Evolutionary conservation across 2,888 invertebrate genomes (phyloP), one percentile per base, ranked within the genome.

Genomic region (Hoplodrina ambigua): DNA sequence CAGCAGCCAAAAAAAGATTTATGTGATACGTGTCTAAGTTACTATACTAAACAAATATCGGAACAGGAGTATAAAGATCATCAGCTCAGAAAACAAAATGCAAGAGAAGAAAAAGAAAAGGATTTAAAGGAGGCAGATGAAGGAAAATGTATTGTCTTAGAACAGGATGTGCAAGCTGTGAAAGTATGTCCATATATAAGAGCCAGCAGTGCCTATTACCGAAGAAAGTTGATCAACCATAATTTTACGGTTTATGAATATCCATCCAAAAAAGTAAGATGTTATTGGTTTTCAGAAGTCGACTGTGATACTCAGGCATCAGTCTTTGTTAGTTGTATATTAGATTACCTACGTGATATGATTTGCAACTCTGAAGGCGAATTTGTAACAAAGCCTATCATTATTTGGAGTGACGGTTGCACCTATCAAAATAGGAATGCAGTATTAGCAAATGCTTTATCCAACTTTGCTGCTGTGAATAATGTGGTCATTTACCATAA

Each of bases 381-480:
- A 44, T 44, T 44, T 44, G 8, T 44, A 44, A 44, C 15, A 44
- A 44, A 44, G 41, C 41, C 41, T 41, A 41, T 41, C 41, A 41
- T 41, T 41, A 41, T 41, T 41, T 41, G 41, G 41, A 46, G 46
- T 46, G 46, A 46, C 46, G 46, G 46, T 46, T 46, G 46, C 19
- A 62, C 62, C 17, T 69, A 69, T n/a, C 63, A 64, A 20, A 63
- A 64, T 11, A 53, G 69, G 19, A 69, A 69, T 25, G 41, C 41
- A 33, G 58, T 33, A 25, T 54, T 58, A 41, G 41, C 41, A 41
- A 41, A 41, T 41, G 41, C 41, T 41, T 33, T 69, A 17, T 59
- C 63, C 44, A 69, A 69, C n/a, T 41, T 41, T 41, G 63, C 69
- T 19, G 19, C 19, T 25, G 19, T 53, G 20, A 53, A 53, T 53